A percentile compares a stretch with the other conserved stretches of the same genome.
Evolutionary conservation across 2,888 invertebrate genomes (phyloP).

Genomic region (Sipha maydis): DNA sequence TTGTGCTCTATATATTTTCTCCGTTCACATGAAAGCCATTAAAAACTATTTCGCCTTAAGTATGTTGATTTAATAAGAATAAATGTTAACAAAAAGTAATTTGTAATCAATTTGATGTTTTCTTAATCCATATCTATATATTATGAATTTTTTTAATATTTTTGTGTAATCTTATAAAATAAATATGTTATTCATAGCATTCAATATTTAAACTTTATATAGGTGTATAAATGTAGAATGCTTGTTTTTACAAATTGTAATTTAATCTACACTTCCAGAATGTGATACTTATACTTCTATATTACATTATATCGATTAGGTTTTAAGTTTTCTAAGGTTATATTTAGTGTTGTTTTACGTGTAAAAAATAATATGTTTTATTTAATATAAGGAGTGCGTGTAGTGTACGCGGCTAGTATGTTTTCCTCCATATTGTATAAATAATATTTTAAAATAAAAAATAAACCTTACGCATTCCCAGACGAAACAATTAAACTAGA

Average conservation of each 20-base stretch:
- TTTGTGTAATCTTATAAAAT: background rate
- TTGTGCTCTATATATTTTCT: no score
- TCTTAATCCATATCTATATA: no score
- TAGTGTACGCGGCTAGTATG: background rate
- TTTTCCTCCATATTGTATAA: background rate
- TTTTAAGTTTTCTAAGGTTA: background rate
- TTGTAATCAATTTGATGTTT: background rate
- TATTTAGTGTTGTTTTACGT: background rate
- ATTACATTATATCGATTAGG: background rate
- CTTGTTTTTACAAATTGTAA: background rate
- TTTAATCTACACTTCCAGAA: background rate
- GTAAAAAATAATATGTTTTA: background rate
- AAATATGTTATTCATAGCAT: background rate
- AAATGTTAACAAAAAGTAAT: background rate
- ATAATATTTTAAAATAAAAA: background rate
- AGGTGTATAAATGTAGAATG: background rate
- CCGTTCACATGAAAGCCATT: no score
- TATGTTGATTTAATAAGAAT: background rate
- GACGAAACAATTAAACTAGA: slow-evolving; percentile 31
- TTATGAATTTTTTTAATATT: no score
- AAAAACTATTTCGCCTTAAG: no score
- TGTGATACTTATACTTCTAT: background rate
- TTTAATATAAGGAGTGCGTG: background rate
- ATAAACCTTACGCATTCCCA: slow-evolving; percentile 5
- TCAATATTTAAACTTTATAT: background rate